These are phyloP conservation scores for Pelobates fuscus DNA, from an alignment of 2,113 vertebrate species.

Conservation along the genomic window DNA sequence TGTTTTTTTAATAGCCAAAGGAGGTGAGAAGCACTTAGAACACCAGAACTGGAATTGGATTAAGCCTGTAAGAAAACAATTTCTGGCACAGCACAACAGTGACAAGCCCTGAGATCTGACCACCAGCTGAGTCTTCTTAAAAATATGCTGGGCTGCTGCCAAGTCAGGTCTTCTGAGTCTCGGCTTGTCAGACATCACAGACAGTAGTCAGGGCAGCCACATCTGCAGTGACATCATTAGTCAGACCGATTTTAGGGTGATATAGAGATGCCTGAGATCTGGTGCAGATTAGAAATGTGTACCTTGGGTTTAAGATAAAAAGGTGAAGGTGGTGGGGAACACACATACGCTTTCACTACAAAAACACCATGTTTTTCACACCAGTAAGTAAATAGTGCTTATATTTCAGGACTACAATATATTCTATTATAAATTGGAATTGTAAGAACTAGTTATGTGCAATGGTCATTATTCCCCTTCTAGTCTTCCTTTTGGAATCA, in stretches of 20 bases:
- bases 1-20: too few relatives aligned
- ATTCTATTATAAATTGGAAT: too few relatives aligned
- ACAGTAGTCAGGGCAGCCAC: slow-evolving; percentile 63
- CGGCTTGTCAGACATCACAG: slow-evolving; percentile 63
- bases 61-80: slow-evolving; percentile 68
- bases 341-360: too few relatives aligned
- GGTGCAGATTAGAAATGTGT: too few relatives aligned
- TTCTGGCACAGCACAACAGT: slow-evolving; percentile 67
- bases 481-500: too few relatives aligned
- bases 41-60: slow-evolving; percentile 66
- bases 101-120: slow-evolving; percentile 66
- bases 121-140: slow-evolving; percentile 72
- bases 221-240: slow-evolving; percentile 55
- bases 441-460: too few relatives aligned
- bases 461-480: too few relatives aligned
- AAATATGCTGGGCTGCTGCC: slow-evolving; percentile 72
- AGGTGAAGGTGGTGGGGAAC: too few relatives aligned
- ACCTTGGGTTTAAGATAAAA: too few relatives aligned
- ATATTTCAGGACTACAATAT: too few relatives aligned
- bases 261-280: slow-evolving; percentile 12
- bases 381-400: too few relatives aligned
- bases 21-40: neutral
- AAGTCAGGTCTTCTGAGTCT: slow-evolving; percentile 67
- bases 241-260: slow-evolving; percentile 19
- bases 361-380: too few relatives aligned